Conservation (phyloP, 2,888 invertebrate genomes). For the Phaonia tiefii region DNA sequence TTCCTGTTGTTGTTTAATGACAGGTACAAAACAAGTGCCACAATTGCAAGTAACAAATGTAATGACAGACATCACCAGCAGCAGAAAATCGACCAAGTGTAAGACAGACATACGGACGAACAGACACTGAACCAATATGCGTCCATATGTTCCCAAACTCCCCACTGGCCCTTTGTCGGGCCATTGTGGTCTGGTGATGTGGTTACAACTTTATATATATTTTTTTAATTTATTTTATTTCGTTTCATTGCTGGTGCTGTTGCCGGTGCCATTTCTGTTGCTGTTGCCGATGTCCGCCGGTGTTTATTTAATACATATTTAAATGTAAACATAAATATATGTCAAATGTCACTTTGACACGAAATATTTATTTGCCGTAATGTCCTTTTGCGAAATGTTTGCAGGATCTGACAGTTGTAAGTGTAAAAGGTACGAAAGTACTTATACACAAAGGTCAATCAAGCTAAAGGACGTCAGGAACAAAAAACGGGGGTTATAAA, state of each 20-base stretch:
- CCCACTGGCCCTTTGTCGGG: constrained; percentile 17
- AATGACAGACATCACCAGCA: neutral
- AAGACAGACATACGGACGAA: neutral
- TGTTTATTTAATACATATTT: constrained; percentile 69
- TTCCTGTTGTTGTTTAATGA: constrained; percentile 39
- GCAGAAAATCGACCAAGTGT: neutral
- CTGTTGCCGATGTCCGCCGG: neutral
- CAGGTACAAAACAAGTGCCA: constrained; percentile 9
- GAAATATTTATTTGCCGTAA: constrained; percentile 75
- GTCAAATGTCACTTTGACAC: constrained; percentile 78
- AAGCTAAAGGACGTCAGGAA: too few relatives aligned
- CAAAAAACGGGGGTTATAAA: too few relatives aligned
- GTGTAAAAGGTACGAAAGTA: too few relatives aligned
- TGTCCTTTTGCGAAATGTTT: constrained; percentile 51
- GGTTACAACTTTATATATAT: constrained; percentile 35
- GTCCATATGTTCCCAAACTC: neutral
- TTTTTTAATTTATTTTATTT: constrained; percentile 42
- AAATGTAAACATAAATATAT: constrained; percentile 78
- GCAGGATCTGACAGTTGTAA: too few relatives aligned
- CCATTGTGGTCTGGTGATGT: neutral
- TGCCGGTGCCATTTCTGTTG: constrained; percentile 28
- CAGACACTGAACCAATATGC: neutral
- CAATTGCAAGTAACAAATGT: constrained; percentile 1
- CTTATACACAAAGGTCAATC: too few relatives aligned
- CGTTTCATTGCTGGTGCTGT: constrained; percentile 9